Evolutionary conservation across 2,797 vertebrate species (phyloP), one percentile per base, ranked within the genome.

Genomic region (Vultur gryphus): DNA sequence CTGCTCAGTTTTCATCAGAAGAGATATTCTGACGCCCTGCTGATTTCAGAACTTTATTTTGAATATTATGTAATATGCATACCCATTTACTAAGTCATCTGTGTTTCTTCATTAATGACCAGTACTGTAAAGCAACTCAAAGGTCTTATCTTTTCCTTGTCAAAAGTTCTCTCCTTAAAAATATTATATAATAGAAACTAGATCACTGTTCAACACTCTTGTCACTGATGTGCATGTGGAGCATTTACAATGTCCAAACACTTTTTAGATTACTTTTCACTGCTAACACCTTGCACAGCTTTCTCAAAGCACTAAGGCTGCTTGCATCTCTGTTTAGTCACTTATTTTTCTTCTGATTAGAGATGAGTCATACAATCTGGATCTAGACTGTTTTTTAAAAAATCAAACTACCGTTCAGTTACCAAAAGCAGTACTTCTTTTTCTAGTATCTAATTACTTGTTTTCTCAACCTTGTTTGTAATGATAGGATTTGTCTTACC

Each of bases 381-480:
- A 90, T 70, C 23, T 13, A 92, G 46, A 70, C 29, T 79, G 23
- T 7, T 93, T 77, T 64, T 59, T 0, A 19, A 90, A 88, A 89
- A 81, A 80, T 13, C 41, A 72, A 86, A 76, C 41, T 77, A 90
- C 29, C 25, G 70, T 73, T 83, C 78, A 75, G 33, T 82, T 76
- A 92, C 69, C 35, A 94, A 77, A 33, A 82, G 43, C 51, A 84
- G 41, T 64, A 61, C 29, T 64, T 72, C 20, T 71, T 86, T 91
- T 88, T 69, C 87, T 87, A 93, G 46, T 13, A 65, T 58, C 39
- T 90, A 79, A 87, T 78, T 73, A 67, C 43, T 92, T 94, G 72
- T 81, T 95, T 89, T 93, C 89, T 84, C 52, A 91, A 31, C 14
- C 52, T 89, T 75, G 25, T 93, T 93, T 94, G 67, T 46, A 91